Evolutionary conservation across 2,888 invertebrate species (phyloP).

Genomic region (Litoditis marina): DNA sequence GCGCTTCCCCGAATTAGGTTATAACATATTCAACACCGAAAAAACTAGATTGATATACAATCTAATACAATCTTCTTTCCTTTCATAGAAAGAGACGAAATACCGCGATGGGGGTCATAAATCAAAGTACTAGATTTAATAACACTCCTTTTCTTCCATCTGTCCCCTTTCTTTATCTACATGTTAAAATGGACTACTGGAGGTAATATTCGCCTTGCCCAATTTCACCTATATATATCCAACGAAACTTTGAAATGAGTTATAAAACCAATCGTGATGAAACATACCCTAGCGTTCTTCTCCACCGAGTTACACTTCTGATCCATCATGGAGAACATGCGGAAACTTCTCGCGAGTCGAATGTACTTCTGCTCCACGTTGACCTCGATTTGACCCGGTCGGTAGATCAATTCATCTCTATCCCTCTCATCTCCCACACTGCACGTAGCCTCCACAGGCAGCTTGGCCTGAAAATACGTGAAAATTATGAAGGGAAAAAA

Average conservation of each 20-base stretch:
- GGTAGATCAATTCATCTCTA: constrained; percentile 56
- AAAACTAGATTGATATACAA: no score
- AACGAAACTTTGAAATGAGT: background rate
- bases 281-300: constrained; percentile 41
- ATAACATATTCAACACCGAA: no score
- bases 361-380: constrained; percentile 48
- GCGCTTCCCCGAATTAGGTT: no score
- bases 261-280: background rate
- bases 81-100: no score
- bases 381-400: constrained; percentile 46
- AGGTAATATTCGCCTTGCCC: no score
- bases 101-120: no score
- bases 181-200: no score
- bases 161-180: no score
- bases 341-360: constrained; percentile 37
- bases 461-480: constrained; percentile 38
- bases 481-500: no score
- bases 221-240: background rate
- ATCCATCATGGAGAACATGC: constrained; percentile 40
- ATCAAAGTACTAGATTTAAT: no score
- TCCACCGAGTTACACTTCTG: constrained; percentile 46
- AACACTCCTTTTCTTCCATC: no score
- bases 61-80: no score
- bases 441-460: constrained; percentile 37
- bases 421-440: constrained; percentile 54